These are phyloP conservation scores for Fulica atra DNA, from an alignment of 2,113 vertebrate genomes.

Conservation along the genomic window DNA sequence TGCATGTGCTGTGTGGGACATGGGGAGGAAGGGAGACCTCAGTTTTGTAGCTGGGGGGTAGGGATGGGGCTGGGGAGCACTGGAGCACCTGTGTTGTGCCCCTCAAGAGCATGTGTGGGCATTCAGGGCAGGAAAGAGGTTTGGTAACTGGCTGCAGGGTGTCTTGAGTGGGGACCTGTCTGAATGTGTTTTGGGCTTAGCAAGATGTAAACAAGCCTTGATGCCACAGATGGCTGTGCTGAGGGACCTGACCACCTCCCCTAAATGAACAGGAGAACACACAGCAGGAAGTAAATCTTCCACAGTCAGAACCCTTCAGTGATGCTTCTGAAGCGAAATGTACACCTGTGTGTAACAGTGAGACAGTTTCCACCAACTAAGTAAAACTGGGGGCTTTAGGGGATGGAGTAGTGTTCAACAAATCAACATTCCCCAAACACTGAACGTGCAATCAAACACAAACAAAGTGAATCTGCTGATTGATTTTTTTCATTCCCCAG, in stretches of 20 bases:
- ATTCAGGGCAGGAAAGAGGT: accelerated
- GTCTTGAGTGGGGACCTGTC: too few species aligned
- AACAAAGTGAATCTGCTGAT: conserved; percentile 12
- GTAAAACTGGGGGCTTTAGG: neutral
- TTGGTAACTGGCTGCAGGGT: neutral
- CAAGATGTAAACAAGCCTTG: neutral
- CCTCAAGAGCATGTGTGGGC: neutral
- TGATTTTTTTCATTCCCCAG: neutral
- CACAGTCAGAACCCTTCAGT: neutral
- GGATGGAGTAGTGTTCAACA: neutral
- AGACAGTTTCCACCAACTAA: neutral
- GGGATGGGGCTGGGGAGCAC: neutral
- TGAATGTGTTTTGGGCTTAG: neutral
- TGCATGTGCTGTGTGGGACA: neutral
- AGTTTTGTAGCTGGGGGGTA: neutral
- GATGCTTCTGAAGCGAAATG: neutral
- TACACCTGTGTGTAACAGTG: neutral
- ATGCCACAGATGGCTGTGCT: neutral
- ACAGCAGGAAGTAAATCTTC: neutral
- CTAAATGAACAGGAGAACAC: neutral
- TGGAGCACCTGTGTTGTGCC: neutral
- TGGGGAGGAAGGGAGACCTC: neutral
- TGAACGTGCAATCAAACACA: neutral
- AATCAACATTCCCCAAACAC: neutral
- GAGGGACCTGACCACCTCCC: neutral